Evolutionary conservation across 2,797 vertebrate genomes (phyloP).

Genomic region (Macropus fuliginosus): DNA sequence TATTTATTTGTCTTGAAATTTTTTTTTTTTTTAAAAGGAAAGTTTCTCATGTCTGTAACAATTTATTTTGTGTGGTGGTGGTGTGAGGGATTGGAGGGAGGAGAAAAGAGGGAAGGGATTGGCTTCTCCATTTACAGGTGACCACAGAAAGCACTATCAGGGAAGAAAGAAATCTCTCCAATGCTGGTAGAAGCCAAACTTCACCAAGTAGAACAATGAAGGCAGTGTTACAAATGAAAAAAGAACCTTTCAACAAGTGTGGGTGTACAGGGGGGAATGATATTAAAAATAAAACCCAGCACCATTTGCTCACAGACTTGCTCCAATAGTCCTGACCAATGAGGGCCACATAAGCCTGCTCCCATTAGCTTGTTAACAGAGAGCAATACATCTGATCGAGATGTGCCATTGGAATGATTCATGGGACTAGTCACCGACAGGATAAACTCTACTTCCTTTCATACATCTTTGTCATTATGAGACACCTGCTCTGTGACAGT

Average conservation of each 20-base stretch:
- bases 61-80: conserved; percentile 77
- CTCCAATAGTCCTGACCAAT: conserved; percentile 62
- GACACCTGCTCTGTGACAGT: conserved; percentile 82
- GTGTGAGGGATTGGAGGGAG: conserved; percentile 56
- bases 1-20: conserved; percentile 55
- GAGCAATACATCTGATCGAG: conserved; percentile 82
- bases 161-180: conserved; percentile 69
- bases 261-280: conserved; percentile 49
- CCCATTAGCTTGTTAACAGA: conserved; percentile 85
- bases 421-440: conserved; percentile 83
- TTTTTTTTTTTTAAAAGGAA: neutral
- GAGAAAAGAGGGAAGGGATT: conserved; percentile 46
- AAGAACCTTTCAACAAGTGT: conserved; percentile 82
- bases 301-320: conserved; percentile 70
- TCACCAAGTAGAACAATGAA: conserved; percentile 78
- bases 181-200: conserved; percentile 71
- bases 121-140: conserved; percentile 69
- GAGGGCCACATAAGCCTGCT: conserved; percentile 69
- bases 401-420: conserved; percentile 87
- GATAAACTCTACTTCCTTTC: conserved; percentile 81
- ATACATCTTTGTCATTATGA: conserved; percentile 77
- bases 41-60: conserved; percentile 83
- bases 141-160: conserved; percentile 69
- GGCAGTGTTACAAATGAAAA: conserved; percentile 77
- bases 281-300: conserved; percentile 84